Evolutionary conservation across 1,140 invertebrate genomes (phyloP).

Genomic region (Bombus difficillimus): DNA sequence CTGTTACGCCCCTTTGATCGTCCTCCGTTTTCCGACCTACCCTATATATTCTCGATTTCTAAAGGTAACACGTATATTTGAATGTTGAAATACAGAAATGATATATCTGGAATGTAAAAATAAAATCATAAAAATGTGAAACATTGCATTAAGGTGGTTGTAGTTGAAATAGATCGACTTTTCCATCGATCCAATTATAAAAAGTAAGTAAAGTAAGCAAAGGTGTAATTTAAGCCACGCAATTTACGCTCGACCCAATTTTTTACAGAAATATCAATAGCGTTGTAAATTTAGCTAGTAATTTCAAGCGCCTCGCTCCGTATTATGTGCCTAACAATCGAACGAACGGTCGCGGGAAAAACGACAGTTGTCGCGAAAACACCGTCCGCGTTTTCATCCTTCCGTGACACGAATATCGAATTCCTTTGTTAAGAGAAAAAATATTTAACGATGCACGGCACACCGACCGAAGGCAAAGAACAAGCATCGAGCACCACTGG

Average conservation of each 20-base stretch:
- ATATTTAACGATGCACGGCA: conserved; percentile 1
- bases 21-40: too few relatives aligned
- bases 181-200: not conserved
- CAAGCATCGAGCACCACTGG: not conserved
- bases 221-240: too few relatives aligned
- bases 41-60: too few relatives aligned
- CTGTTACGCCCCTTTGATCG: too few relatives aligned
- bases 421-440: conserved; percentile 12
- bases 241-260: not conserved
- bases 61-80: too few relatives aligned
- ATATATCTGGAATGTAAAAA: too few relatives aligned
- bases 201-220: not conserved
- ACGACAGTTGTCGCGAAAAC: not conserved
- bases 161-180: too few relatives aligned
- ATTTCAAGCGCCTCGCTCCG: not conserved
- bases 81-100: too few relatives aligned
- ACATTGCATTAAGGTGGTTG: too few relatives aligned
- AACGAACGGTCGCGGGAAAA: not conserved
- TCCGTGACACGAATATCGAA: not conserved
- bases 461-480: not conserved
- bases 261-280: not conserved
- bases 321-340: not conserved
- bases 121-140: too few relatives aligned
- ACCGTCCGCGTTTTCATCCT: not conserved
- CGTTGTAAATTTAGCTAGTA: not conserved